Evolutionary conservation across 2,113 vertebrate genomes (phyloP).

Genomic region (Gorilla gorilla): DNA sequence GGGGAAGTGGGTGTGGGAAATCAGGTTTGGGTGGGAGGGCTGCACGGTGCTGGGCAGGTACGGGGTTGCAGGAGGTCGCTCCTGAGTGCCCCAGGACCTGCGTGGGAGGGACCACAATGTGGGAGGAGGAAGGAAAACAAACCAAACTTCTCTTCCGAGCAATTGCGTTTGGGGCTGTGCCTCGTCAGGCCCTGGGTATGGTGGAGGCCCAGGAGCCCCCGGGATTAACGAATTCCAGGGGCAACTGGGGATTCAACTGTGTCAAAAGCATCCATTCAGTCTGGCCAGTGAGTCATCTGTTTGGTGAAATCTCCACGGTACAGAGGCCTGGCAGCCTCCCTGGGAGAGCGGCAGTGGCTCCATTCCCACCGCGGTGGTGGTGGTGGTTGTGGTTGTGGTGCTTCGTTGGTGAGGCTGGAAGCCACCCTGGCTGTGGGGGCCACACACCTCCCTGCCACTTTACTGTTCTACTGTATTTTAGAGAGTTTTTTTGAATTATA

Average conservation of each 20-base stretch:
- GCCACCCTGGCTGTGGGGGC: neutral
- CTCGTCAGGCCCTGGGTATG: neutral
- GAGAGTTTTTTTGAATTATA: neutral
- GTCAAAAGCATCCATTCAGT: conserved; percentile 50
- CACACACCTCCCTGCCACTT: neutral
- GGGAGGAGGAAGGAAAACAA: neutral
- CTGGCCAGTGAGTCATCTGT: conserved; percentile 16
- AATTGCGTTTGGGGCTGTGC: neutral
- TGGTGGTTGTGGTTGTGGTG: neutral
- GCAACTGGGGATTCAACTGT: conserved; percentile 14
- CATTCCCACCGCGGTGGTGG: rapidly evolving
- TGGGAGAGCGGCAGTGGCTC: neutral
- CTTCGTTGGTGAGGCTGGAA: neutral
- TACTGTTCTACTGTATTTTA: neutral
- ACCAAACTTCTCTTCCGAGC: neutral
- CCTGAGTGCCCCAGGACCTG: neutral
- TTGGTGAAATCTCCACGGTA: neutral
- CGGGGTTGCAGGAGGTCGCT: neutral
- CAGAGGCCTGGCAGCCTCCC: conserved; percentile 2
- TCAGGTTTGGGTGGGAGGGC: neutral
- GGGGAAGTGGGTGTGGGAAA: neutral
- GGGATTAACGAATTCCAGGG: neutral
- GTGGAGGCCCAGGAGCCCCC: neutral
- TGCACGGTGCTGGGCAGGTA: neutral
- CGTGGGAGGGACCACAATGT: neutral